A percentile compares a stretch with the other conserved stretches of the same genome.
Conservation (phyloP, 2,888 invertebrate genomes). For the Phyto melanocephala region DNA sequence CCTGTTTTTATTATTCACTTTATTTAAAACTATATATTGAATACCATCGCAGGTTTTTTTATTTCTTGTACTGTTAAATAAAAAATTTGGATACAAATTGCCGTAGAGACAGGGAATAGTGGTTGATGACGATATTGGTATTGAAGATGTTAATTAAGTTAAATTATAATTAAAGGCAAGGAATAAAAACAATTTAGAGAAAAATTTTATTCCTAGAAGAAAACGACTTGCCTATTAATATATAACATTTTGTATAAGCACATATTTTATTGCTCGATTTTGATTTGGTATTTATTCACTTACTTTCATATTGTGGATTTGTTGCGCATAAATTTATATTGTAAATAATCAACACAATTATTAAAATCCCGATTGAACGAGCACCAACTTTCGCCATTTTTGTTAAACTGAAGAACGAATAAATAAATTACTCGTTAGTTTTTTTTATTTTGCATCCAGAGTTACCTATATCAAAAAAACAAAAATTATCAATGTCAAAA, state of each 20-base stretch:
- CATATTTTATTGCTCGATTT: background rate
- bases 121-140: slow-evolving; percentile 33
- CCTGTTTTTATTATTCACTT: slow-evolving; percentile 2
- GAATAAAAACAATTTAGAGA: background rate
- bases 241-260: background rate
- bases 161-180: slow-evolving; percentile 8
- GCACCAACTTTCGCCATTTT: slow-evolving; percentile 72
- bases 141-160: slow-evolving; percentile 47
- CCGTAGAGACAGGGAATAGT: background rate
- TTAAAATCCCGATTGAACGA: slow-evolving; percentile 67
- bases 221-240: too few relatives aligned
- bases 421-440: slow-evolving; percentile 28
- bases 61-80: slow-evolving; percentile 5
- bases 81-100: background rate
- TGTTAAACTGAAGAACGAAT: slow-evolving; percentile 65
- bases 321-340: slow-evolving; percentile 68
- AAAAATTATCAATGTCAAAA: too few relatives aligned
- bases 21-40: background rate
- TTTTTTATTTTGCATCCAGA: background rate
- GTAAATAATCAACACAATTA: slow-evolving; percentile 67
- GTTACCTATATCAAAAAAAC: too few relatives aligned
- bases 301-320: slow-evolving; percentile 69
- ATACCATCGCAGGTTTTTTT: background rate
- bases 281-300: slow-evolving; percentile 61
- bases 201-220: too few relatives aligned